Percentiles rank a stretch among this genome's conserved stretches.
These are phyloP conservation scores for Artibeus jamaicensis DNA, from an alignment of 2,797 vertebrate species.

Conservation along the genomic window DNA sequence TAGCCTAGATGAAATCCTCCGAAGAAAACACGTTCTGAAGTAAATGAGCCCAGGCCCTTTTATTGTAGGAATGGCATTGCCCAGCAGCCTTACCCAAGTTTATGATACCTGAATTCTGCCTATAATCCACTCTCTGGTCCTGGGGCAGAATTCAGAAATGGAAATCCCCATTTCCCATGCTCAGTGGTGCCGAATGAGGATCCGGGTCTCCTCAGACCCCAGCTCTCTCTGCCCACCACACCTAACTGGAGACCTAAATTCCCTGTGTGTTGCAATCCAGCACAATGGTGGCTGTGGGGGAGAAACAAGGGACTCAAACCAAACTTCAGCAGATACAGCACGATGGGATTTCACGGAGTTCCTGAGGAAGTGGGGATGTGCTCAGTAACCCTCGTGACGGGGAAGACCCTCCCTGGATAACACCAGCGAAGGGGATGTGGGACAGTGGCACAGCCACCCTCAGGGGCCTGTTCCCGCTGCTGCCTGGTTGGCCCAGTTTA, in stretches of 20 bases:
- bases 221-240: background rate
- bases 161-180: background rate
- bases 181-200: background rate
- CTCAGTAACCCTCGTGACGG: background rate
- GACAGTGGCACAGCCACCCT: background rate
- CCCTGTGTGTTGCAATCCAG: background rate
- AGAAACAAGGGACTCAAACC: background rate
- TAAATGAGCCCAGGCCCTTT: background rate
- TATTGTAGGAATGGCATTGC: background rate
- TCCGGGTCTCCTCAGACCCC: background rate
- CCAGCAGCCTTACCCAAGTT: background rate
- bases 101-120: background rate
- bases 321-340: background rate
- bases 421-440: background rate
- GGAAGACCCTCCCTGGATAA: slow-evolving; percentile 58
- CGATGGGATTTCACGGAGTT: background rate
- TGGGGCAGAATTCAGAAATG: background rate
- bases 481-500: slow-evolving; percentile 66
- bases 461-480: background rate
- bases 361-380: background rate
- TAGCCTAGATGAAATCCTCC: background rate
- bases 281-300: background rate
- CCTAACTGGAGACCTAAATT: background rate
- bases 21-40: background rate
- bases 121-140: background rate